A percentile compares a stretch with the other conserved stretches of the same genome.
phyloP scores from a whole-genome alignment of 2,797 vertebrate species.

The Sebastes taczanowskii region DNA sequence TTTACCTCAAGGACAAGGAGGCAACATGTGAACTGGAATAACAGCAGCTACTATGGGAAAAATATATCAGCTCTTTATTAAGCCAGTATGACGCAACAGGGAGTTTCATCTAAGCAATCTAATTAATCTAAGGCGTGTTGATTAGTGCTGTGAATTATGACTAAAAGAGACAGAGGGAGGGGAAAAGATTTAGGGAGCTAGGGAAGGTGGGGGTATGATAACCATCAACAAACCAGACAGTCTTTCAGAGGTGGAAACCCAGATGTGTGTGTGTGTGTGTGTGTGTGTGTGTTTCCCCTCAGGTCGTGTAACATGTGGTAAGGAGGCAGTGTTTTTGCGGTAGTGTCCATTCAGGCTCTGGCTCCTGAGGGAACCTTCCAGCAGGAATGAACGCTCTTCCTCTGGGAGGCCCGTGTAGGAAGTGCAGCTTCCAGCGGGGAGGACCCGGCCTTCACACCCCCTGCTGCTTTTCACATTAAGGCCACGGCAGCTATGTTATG shows the following conservation, averaged over 20 bases:
- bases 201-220: constrained; percentile 59
- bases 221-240: constrained; percentile 69
- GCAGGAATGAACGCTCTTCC: constrained; percentile 73
- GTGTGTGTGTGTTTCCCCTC: constrained; percentile 43
- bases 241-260: constrained; percentile 63
- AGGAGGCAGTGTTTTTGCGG: constrained; percentile 55
- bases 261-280: constrained; percentile 38
- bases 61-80: constrained; percentile 53
- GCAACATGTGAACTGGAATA: constrained; percentile 10
- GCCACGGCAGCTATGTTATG: constrained; percentile 35
- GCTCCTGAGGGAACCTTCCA: constrained; percentile 67
- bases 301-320: constrained; percentile 73
- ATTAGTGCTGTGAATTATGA: constrained; percentile 50
- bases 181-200: constrained; percentile 22
- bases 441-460: constrained; percentile 59
- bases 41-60: constrained; percentile 18
- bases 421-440: constrained; percentile 67
- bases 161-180: background rate
- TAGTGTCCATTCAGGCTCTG: constrained; percentile 62
- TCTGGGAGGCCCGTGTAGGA: constrained; percentile 74
- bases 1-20: background rate
- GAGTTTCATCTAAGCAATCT: constrained; percentile 33
- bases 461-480: constrained; percentile 75
- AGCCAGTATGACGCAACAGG: constrained; percentile 30
- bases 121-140: constrained; percentile 47